Conservation (phyloP, 2,797 vertebrate genomes). For the Argyrosomus regius region DNA sequence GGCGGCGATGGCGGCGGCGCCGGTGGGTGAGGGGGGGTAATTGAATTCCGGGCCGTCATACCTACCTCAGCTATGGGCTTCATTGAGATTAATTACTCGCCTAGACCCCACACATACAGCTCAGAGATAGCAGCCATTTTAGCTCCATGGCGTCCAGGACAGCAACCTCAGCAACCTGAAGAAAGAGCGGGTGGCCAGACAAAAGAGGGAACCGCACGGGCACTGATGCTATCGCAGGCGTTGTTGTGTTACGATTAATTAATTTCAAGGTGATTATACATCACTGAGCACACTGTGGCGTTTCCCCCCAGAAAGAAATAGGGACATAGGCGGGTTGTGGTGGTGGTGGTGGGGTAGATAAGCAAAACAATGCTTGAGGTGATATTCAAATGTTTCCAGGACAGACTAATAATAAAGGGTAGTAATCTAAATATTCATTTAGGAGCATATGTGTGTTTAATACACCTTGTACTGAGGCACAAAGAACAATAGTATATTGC, state of each 20-base stretch:
- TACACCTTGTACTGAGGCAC: constrained; percentile 76
- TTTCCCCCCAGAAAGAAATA: constrained; percentile 27
- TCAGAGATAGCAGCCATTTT: constrained; percentile 88
- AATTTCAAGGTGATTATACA: constrained; percentile 89
- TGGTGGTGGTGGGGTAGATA: constrained; percentile 76
- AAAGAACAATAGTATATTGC: constrained; percentile 67
- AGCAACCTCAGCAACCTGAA: constrained; percentile 84
- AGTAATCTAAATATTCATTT: constrained; percentile 81
- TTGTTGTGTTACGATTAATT: constrained; percentile 87
- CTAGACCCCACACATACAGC: constrained; percentile 86
- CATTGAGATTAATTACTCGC: constrained; percentile 99
- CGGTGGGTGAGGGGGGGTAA: constrained; percentile 83
- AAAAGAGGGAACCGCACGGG: constrained; percentile 71
- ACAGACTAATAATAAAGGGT: constrained; percentile 76
- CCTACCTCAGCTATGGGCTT: constrained; percentile 92
- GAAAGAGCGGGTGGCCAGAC: constrained; percentile 74
- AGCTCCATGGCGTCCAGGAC: constrained; percentile 86
- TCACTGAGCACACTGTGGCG: constrained; percentile 72
- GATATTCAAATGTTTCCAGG: constrained; percentile 84
- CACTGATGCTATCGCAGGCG: constrained; percentile 80
- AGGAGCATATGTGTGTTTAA: constrained; percentile 79
- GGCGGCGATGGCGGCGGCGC: constrained; percentile 26
- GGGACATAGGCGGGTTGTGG: constrained; percentile 57
- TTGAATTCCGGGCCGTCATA: constrained; percentile 96
- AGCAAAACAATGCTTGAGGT: constrained; percentile 83